phyloP scores from a whole-genome alignment of 2,113 vertebrate genomes.

The Amblyornis subalaris region DNA sequence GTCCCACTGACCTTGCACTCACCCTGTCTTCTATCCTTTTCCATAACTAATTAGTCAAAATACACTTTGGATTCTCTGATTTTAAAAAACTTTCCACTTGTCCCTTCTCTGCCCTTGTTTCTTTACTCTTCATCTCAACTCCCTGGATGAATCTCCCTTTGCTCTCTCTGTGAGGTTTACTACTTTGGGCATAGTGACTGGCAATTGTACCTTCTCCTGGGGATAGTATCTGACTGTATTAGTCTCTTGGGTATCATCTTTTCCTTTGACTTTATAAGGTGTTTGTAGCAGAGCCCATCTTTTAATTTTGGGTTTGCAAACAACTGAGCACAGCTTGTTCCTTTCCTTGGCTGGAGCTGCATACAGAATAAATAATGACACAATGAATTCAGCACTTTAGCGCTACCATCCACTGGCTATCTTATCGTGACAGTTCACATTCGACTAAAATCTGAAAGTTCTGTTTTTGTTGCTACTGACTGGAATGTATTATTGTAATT shows the following conservation, averaged over 20 bases:
- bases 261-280: background rate
- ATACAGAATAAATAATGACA: background rate
- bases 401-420: constrained; percentile 2
- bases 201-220: background rate
- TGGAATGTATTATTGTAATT: background rate
- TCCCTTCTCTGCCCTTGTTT: background rate
- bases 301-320: background rate
- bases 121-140: background rate
- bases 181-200: background rate
- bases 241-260: background rate
- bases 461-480: background rate
- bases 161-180: background rate
- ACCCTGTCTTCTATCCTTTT: background rate
- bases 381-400: background rate
- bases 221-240: background rate
- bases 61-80: background rate
- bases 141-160: background rate
- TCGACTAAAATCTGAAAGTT: background rate
- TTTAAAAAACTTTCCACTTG: background rate
- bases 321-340: background rate
- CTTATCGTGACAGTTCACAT: background rate
- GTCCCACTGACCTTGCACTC: background rate
- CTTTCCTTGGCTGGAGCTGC: background rate
- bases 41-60: background rate
- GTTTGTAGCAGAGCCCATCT: background rate